phyloP scores from a whole-genome alignment of 2,113 vertebrate genomes.

The Mustela nigripes region DNA sequence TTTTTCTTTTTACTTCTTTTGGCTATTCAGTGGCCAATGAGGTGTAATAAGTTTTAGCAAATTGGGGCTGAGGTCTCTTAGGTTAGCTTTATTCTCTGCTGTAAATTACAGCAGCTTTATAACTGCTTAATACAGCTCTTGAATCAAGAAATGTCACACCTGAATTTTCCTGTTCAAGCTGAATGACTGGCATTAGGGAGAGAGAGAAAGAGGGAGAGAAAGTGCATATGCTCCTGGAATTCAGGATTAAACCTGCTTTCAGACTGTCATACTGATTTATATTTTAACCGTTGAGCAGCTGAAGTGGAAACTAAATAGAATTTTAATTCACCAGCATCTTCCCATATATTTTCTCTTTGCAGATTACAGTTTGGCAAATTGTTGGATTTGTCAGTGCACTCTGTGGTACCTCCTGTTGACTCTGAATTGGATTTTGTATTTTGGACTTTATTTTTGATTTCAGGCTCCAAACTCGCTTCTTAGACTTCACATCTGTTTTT shows the following conservation, averaged over 20 bases:
- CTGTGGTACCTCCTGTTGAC: neutral
- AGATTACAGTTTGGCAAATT: conserved; percentile 37
- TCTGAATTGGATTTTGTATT: neutral
- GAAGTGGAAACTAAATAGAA: neutral
- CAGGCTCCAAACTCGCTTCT: neutral
- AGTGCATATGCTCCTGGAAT: conserved; percentile 2
- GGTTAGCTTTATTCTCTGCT: conserved; percentile 70
- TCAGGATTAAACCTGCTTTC: conserved; percentile 65
- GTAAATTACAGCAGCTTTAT: conserved; percentile 63
- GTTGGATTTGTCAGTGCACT: neutral
- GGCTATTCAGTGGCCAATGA: conserved; percentile 72
- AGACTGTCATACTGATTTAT: conserved; percentile 55
- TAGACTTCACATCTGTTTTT: neutral
- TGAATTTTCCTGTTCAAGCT: conserved; percentile 28
- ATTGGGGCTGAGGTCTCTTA: conserved; percentile 54
- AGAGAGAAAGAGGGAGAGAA: neutral
- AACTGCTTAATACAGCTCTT: conserved; percentile 64
- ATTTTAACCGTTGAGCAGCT: conserved; percentile 54
- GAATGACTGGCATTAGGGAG: conserved; percentile 25
- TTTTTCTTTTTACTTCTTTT: conserved; percentile 69
- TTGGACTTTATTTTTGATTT: conserved; percentile 34
- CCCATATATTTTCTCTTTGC: neutral
- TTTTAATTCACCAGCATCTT: neutral
- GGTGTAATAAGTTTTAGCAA: conserved; percentile 71
- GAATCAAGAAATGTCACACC: conserved; percentile 63